Evolutionary conservation across 1,140 invertebrate genomes (phyloP).

Genomic region (Brachionus calyciflorus): DNA sequence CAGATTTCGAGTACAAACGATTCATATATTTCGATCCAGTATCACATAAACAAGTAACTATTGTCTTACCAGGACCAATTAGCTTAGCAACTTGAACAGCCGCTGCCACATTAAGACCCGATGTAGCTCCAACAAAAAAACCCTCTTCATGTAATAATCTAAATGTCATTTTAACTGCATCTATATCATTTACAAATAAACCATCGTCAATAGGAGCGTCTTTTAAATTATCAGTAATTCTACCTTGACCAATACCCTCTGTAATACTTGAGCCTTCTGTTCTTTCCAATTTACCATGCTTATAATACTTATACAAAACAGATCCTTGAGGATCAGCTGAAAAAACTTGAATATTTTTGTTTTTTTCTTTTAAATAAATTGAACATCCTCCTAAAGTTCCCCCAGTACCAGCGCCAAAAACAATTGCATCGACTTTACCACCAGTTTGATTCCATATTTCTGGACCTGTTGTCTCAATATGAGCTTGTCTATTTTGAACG

Average conservation of each 20-base stretch:
- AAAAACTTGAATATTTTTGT: conserved; percentile 55
- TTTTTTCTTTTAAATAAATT: conserved; percentile 59
- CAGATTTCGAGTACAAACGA: conserved; percentile 31
- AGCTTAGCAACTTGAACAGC: conserved; percentile 54
- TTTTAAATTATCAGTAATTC: conserved; percentile 58
- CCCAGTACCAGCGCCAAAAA: conserved; percentile 60
- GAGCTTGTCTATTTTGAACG: conserved; percentile 58
- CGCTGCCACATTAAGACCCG: conserved; percentile 58
- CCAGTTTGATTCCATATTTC: conserved; percentile 63
- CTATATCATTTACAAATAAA: conserved; percentile 53
- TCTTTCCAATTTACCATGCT: conserved; percentile 57
- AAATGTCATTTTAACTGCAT: conserved; percentile 58
- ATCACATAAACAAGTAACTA: conserved; percentile 60
- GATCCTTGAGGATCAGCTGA: conserved; percentile 60
- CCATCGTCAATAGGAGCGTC: conserved; percentile 59
- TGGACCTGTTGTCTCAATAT: conserved; percentile 62
- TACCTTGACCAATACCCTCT: conserved; percentile 60
- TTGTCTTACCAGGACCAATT: conserved; percentile 58
- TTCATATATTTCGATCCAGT: conserved; percentile 53
- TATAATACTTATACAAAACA: conserved; percentile 59
- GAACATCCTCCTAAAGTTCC: conserved; percentile 58
- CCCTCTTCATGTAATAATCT: conserved; percentile 59
- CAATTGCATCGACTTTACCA: conserved; percentile 58
- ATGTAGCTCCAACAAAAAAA: conserved; percentile 59
- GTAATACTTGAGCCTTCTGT: conserved; percentile 58